Evolutionary conservation across 2,888 invertebrate genomes (phyloP).

Genomic region (Liodrosophila aerea): DNA sequence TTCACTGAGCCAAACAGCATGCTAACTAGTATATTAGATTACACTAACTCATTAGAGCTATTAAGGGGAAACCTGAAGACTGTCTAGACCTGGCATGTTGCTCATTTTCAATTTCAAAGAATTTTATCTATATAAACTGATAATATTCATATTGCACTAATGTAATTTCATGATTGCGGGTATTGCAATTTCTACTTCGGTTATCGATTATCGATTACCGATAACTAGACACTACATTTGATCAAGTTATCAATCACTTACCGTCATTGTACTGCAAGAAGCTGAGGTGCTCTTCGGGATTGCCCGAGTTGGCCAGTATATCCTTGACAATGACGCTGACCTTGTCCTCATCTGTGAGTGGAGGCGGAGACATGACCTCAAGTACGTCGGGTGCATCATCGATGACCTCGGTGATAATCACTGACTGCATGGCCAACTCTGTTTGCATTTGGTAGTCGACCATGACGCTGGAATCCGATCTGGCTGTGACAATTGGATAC

Average conservation of each 20-base stretch:
- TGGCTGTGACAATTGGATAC: slow-evolving; percentile 27
- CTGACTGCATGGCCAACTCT: slow-evolving; percentile 32
- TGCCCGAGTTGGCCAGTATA: slow-evolving; percentile 57
- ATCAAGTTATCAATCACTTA: slow-evolving; percentile 38
- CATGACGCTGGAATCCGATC: slow-evolving; percentile 39
- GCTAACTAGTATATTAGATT: too few species aligned
- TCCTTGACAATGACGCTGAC: slow-evolving; percentile 67
- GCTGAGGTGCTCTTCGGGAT: slow-evolving; percentile 60
- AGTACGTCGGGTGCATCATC: not conserved
- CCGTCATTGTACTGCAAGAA: slow-evolving; percentile 66
- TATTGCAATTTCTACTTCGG: too few species aligned
- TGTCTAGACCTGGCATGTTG: too few species aligned
- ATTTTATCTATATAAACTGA: too few species aligned
- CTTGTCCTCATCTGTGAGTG: slow-evolving; percentile 58
- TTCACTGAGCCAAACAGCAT: too few species aligned
- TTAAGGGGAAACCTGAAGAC: too few species aligned
- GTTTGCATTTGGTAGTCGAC: slow-evolving; percentile 72
- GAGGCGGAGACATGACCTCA: slow-evolving; percentile 1
- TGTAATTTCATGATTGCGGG: too few species aligned
- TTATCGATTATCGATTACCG: too few species aligned
- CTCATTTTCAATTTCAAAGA: too few species aligned
- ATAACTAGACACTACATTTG: too few species aligned
- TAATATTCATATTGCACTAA: too few species aligned
- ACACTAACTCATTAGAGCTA: too few species aligned
- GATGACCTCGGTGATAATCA: not conserved